Evolutionary conservation across 1,140 invertebrate species (phyloP).

Genomic region (Orchesella cincta): DNA sequence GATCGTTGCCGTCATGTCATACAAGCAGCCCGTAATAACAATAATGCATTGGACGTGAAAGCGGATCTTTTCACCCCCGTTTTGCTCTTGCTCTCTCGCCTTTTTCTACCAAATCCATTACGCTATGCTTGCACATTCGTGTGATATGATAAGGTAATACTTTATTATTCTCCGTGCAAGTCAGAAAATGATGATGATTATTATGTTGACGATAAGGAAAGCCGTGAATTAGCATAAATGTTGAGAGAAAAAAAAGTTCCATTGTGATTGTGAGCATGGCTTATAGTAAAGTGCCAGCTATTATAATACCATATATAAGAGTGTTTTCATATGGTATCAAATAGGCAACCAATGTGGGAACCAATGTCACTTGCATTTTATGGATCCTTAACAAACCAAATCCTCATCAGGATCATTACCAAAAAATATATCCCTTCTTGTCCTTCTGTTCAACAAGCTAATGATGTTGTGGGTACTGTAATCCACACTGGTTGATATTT

Average conservation of each 20-base stretch:
- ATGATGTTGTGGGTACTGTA: too few relatives aligned
- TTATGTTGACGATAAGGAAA: background rate
- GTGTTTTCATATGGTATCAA: too few relatives aligned
- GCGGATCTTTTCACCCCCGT: constrained; percentile 7
- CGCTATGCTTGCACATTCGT: background rate
- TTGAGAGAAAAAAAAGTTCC: too few relatives aligned
- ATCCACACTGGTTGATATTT: too few relatives aligned
- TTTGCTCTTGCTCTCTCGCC: too few relatives aligned
- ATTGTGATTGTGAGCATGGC: too few relatives aligned
- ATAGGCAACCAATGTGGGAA: too few relatives aligned
- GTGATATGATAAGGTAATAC: background rate
- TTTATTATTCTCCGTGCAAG: background rate
- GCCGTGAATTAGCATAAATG: background rate
- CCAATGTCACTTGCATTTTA: constrained; percentile 16
- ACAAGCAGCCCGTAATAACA: too few relatives aligned
- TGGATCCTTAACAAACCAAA: constrained; percentile 18
- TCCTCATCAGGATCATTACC: background rate
- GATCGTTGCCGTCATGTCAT: background rate
- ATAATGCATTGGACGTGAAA: background rate
- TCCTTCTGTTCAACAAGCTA: background rate
- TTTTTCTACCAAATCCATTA: background rate
- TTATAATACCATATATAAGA: background rate
- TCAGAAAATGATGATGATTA: background rate
- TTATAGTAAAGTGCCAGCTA: background rate
- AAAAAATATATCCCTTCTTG: background rate